These are phyloP conservation scores for Rattus rattus DNA, from an alignment of 2,113 vertebrate genomes.

Conservation along the genomic window DNA sequence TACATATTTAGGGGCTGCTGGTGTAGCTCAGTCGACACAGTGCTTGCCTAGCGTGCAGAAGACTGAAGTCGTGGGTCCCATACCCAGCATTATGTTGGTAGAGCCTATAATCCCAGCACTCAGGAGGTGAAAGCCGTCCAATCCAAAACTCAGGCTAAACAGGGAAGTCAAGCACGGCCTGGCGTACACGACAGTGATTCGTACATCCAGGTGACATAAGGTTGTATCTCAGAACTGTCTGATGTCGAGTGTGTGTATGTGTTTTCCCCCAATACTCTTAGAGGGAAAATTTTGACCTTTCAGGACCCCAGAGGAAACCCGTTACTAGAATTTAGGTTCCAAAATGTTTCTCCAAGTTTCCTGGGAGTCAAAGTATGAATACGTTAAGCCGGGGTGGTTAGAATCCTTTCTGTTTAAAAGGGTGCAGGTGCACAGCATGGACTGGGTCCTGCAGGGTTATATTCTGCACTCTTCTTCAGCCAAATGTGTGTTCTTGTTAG, in stretches of 20 bases:
- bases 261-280: background rate
- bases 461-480: background rate
- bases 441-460: background rate
- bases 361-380: slow-evolving; percentile 14
- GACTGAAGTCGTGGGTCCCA: background rate
- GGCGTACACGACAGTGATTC: background rate
- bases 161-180: background rate
- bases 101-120: background rate
- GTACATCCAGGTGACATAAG: background rate
- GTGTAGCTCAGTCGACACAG: no score
- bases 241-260: background rate
- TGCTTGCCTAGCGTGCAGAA: background rate
- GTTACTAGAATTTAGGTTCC: slow-evolving; percentile 7
- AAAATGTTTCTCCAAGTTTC: background rate
- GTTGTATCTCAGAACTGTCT: background rate
- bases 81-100: background rate
- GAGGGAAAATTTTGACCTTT: background rate
- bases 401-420: slow-evolving; percentile 21
- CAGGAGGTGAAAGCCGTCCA: background rate
- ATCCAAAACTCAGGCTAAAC: background rate
- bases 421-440: background rate
- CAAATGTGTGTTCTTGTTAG: background rate
- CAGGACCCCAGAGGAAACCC: background rate
- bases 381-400: background rate
- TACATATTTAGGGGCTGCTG: background rate